Conservation (phyloP, 2,888 invertebrate genomes). For the Tridacna gigas region DNA sequence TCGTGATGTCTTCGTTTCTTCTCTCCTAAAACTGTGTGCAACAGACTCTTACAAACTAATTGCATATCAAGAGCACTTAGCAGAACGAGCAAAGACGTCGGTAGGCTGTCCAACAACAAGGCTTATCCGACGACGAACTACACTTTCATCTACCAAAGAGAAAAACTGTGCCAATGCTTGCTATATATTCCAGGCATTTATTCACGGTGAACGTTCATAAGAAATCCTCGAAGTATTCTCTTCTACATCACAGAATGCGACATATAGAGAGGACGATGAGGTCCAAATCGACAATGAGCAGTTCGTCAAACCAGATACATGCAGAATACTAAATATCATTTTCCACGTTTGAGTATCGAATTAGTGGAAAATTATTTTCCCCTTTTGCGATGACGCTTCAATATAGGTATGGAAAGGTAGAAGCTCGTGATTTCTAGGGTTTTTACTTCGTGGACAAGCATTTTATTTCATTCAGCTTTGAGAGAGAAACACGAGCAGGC, state of each 20-base stretch:
- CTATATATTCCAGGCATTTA: background rate
- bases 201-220: background rate
- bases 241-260: background rate
- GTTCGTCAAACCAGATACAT: too few species aligned
- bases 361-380: too few species aligned
- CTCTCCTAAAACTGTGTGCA: background rate
- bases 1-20: background rate
- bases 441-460: too few species aligned
- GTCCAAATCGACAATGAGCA: background rate
- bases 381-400: too few species aligned
- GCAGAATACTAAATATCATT: background rate
- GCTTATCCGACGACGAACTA: background rate
- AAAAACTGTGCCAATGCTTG: background rate
- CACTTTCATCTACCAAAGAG: background rate
- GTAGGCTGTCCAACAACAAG: constrained; percentile 4
- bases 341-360: too few species aligned
- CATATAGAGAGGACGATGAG: background rate
- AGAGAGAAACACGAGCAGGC: too few species aligned
- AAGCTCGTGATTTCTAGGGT: too few species aligned
- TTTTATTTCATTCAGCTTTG: too few species aligned
- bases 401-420: too few species aligned
- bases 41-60: background rate
- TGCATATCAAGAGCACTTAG: background rate
- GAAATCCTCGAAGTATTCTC: background rate
- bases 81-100: background rate